Conservation (phyloP, 2,113 vertebrate genomes). For the Dunckerocampus dactyliophorus region DNA sequence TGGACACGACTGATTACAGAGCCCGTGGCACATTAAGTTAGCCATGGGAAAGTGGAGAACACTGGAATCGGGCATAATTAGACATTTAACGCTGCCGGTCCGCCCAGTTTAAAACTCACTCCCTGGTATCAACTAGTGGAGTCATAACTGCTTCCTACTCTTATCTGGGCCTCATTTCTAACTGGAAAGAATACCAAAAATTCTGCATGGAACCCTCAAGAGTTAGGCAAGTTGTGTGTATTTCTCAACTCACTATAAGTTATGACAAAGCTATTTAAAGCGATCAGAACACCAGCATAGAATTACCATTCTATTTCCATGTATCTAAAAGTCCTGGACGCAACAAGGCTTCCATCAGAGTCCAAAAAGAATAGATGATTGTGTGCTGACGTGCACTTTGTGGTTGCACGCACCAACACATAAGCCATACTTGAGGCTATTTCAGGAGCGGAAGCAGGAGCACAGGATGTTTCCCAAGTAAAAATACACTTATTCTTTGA, state of each 20-base stretch:
- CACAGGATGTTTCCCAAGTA: constrained; percentile 7
- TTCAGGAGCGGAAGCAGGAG: constrained; percentile 33
- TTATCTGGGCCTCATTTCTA: too few relatives aligned
- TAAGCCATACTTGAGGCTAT: constrained; percentile 47
- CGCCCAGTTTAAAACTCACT: constrained; percentile 52
- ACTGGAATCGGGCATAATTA: constrained; percentile 59
- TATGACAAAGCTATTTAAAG: constrained; percentile 45
- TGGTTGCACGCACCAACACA: constrained; percentile 48
- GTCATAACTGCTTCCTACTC: constrained; percentile 25
- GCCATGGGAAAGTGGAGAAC: constrained; percentile 61
- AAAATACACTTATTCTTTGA: not conserved
- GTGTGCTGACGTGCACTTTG: constrained; percentile 47
- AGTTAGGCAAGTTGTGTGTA: not conserved
- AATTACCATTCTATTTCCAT: constrained; percentile 62
- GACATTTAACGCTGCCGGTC: constrained; percentile 62
- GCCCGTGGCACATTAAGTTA: constrained; percentile 42
- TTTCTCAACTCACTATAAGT: not conserved
- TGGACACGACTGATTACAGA: constrained; percentile 71
- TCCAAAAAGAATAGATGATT: constrained; percentile 37
- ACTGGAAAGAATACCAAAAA: too few relatives aligned
- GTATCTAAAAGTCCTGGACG: constrained; percentile 43
- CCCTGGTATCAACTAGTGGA: constrained; percentile 37
- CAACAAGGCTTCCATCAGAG: constrained; percentile 42
- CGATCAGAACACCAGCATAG: constrained; percentile 45
- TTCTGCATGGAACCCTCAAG: not conserved